phyloP scores from a whole-genome alignment of 2,797 vertebrate genomes.

The Percopsis omiscomaycus region DNA sequence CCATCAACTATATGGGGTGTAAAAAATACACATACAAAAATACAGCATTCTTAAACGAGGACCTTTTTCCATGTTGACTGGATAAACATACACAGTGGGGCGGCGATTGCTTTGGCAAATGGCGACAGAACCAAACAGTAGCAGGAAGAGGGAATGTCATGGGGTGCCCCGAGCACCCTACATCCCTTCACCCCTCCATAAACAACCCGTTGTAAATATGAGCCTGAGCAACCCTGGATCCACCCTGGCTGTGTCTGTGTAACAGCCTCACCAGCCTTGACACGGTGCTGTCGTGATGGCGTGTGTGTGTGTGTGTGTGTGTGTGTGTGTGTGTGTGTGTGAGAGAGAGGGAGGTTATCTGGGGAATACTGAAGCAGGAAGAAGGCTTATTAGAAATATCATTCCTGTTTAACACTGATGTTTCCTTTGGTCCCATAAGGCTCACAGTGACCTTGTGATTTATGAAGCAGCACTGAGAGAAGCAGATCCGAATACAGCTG shows the following conservation, averaged over 20 bases:
- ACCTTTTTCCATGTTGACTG: slow-evolving; percentile 18
- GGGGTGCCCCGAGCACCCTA: neutral
- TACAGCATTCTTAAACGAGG: neutral
- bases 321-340: slow-evolving; percentile 18
- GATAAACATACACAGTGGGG: neutral
- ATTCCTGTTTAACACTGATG: slow-evolving; percentile 51
- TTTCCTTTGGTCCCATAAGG: slow-evolving; percentile 55
- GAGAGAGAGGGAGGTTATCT: slow-evolving; percentile 15
- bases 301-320: slow-evolving; percentile 21
- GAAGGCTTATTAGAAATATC: slow-evolving; percentile 58
- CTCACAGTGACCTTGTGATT: slow-evolving; percentile 60
- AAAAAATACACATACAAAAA: slow-evolving; percentile 13
- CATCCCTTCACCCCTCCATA: slow-evolving; percentile 3
- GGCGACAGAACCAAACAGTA: neutral
- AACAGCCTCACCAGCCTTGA: slow-evolving; percentile 40
- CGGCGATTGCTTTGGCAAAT: neutral
- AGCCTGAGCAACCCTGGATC: too few species aligned
- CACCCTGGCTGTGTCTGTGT: slow-evolving; percentile 1
- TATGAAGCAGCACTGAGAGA: slow-evolving; percentile 38
- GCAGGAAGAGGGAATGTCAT: neutral
- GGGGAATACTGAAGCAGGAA: slow-evolving; percentile 58
- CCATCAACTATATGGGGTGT: slow-evolving; percentile 42
- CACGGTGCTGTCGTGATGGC: slow-evolving; percentile 47
- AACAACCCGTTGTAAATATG: neutral
- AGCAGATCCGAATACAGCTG: slow-evolving; percentile 59